Conservation (phyloP, 2,113 vertebrate species). For the Poicephalus meyeri region DNA sequence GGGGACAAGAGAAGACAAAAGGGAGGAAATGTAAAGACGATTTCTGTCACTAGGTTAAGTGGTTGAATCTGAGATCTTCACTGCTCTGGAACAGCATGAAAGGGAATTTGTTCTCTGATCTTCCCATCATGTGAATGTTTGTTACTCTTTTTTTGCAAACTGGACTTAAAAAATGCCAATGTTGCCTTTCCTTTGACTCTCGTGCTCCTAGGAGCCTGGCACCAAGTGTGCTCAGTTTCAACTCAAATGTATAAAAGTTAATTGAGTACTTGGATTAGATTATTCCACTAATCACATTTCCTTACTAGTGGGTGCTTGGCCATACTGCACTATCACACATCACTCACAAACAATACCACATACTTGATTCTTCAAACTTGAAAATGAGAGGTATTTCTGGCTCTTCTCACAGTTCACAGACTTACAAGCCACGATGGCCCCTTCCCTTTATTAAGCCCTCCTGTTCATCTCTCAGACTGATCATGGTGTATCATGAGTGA, state of each 20-base stretch:
- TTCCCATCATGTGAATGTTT: not conserved
- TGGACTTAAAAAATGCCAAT: not conserved
- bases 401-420: not conserved
- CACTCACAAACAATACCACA: fast-evolving
- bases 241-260: not conserved
- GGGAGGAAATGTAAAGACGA: not conserved
- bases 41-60: not conserved
- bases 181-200: not conserved
- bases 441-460: not conserved
- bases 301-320: not conserved
- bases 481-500: fast-evolving
- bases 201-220: not conserved
- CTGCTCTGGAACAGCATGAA: not conserved
- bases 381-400: not conserved
- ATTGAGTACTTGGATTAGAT: not conserved
- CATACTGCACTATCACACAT: fast-evolving
- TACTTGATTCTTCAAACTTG: not conserved
- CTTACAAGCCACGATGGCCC: not conserved
- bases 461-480: not conserved
- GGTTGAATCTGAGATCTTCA: not conserved
- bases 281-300: not conserved
- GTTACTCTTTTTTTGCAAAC: not conserved
- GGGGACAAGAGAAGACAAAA: not conserved
- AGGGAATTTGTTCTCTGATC: not conserved
- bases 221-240: not conserved